phyloP scores from a whole-genome alignment of 2,797 vertebrate genomes.

The Cyclopterus lumpus region DNA sequence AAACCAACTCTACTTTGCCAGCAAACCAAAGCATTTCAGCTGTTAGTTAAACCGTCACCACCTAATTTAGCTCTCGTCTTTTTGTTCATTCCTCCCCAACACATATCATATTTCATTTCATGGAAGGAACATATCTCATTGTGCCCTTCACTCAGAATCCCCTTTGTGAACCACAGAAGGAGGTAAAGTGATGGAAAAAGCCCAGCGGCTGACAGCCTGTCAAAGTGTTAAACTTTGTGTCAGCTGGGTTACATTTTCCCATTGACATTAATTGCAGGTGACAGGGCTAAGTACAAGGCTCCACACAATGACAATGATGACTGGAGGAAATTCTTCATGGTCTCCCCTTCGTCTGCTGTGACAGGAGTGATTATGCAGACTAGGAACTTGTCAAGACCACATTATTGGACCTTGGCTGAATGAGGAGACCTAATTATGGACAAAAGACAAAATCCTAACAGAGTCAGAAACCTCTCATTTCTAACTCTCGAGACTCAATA shows the following conservation, averaged over 20 bases:
- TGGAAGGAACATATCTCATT: neutral
- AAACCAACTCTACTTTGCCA: neutral
- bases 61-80: neutral
- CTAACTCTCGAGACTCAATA: neutral
- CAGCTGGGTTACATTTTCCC: slow-evolving; percentile 57
- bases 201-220: slow-evolving; percentile 64
- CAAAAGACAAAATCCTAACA: slow-evolving; percentile 19
- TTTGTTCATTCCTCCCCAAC: neutral
- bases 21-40: neutral
- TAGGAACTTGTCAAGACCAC: slow-evolving; percentile 47
- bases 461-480: neutral
- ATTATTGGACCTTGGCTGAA: slow-evolving; percentile 31
- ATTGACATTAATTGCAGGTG: slow-evolving; percentile 81
- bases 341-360: slow-evolving; percentile 60
- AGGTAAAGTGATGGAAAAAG: slow-evolving; percentile 41
- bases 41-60: neutral
- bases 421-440: slow-evolving; percentile 22
- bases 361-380: slow-evolving; percentile 77
- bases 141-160: slow-evolving; percentile 14
- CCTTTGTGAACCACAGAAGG: slow-evolving; percentile 43
- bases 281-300: slow-evolving; percentile 79
- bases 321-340: slow-evolving; percentile 76
- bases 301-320: slow-evolving; percentile 73
- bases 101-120: neutral
- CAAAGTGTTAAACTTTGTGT: slow-evolving; percentile 72